These are phyloP conservation scores for Ischnus inquisitorius DNA, from an alignment of 2,888 invertebrate species.

Conservation along the genomic window DNA sequence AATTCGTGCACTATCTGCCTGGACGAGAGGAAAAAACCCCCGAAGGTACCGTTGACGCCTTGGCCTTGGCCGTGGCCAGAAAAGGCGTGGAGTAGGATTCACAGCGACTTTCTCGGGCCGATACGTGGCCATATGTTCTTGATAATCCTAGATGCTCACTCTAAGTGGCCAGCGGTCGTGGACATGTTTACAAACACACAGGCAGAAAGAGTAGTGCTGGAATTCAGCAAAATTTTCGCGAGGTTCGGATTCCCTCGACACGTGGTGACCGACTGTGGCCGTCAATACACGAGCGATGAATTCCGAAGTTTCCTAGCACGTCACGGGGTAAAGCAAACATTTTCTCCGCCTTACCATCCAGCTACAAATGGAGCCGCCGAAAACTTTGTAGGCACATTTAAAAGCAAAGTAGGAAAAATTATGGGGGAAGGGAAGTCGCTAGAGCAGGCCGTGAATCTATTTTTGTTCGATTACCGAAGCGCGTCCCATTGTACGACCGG, in stretches of 20 bases:
- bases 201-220: conserved; percentile 22
- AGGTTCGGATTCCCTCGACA: background rate
- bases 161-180: conserved; percentile 69
- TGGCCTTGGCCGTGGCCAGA: conserved; percentile 69
- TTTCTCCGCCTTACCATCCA: background rate
- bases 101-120: conserved; percentile 68
- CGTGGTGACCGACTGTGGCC: conserved; percentile 63
- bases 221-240: background rate
- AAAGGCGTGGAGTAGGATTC: conserved; percentile 54
- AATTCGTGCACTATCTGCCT: conserved; percentile 58
- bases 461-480: background rate
- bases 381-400: conserved; percentile 68
- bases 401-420: conserved; percentile 57
- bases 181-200: conserved; percentile 63
- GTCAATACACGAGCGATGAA: conserved; percentile 58
- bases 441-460: conserved; percentile 29
- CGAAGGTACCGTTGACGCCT: conserved; percentile 41
- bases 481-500: background rate
- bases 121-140: conserved; percentile 60
- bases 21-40: conserved; percentile 48
- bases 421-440: background rate
- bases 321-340: conserved; percentile 59
- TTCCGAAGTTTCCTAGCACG: conserved; percentile 55
- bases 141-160: conserved; percentile 65
- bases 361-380: conserved; percentile 10